Base-by-base conservation (phyloP, 2,797 vertebrate species). In the Hirundo rustica region DNA sequence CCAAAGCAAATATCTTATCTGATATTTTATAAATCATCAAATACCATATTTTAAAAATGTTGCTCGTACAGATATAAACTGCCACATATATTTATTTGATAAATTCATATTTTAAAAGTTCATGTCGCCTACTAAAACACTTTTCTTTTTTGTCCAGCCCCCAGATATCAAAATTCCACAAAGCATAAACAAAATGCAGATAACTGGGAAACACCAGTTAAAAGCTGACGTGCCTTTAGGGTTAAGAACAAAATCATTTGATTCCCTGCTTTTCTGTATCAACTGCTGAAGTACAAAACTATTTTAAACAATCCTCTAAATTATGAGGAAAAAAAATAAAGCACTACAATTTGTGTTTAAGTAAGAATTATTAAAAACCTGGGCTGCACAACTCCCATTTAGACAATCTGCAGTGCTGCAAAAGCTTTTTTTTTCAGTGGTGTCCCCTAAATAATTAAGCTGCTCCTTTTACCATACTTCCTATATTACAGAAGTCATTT, bases 401-500 rank as follows among this genome's bases (percentile, higher is more conserved):
- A 97, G 95, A 97, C 95, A 95, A 97, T 95, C 80, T 96, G 95
- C 95, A 95, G 34, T 92, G 97, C 97, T 97, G 97, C 96, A 97
- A 97, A 98, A 98, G 97, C 97, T 96, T 87, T 96, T 97, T 97
- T 97, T 97, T 94, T 92, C 95, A 98, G 80, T 81, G 22, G 96
- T 97, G 94, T 96, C 94, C 98, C 97, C 97, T 98, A 97, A 98
- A 98, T 98, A 98, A 98, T 98, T 98, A 98, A 98, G 96, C 96
- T 96, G 93, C 70, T 97, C 97, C 98, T 98, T 98, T 98, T 98
- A 98, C 98, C 97, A 97, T 97, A 97, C 97, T 98, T 98, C 97
- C 97, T 97, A 97, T 97, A 97, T 98, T 97, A 97, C 95, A 98
- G 94, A 97, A 98, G 97, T 98, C 97, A 97, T 98, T 97, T 97